A percentile compares a stretch with the other conserved stretches of the same genome.
phyloP scores from a whole-genome alignment of 2,797 vertebrate genomes.

The Craterocephalus amniculus region DNA sequence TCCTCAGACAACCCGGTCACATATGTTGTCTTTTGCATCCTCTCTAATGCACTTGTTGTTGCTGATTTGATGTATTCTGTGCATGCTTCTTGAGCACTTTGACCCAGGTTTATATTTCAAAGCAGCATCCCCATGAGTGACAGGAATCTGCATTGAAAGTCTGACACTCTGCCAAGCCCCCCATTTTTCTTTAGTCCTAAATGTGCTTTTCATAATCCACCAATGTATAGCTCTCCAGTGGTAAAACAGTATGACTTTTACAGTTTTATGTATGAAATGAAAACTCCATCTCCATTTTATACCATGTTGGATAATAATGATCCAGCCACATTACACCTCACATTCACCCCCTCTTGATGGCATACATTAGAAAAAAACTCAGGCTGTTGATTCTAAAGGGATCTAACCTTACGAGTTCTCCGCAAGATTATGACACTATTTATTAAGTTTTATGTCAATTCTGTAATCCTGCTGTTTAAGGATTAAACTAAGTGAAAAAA shows the following conservation, averaged over 20 bases:
- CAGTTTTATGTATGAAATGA: background rate
- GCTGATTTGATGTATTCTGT: too few species aligned
- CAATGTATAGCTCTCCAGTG: background rate
- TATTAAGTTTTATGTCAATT: conserved; percentile 44
- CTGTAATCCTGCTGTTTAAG: conserved; percentile 48
- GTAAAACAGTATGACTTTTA: background rate
- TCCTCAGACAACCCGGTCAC: too few species aligned
- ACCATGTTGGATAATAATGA: conserved; percentile 15
- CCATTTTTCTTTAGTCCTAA: background rate
- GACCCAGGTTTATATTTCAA: background rate
- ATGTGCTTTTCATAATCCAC: background rate
- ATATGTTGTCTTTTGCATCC: too few species aligned
- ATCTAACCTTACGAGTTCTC: conserved; percentile 51
- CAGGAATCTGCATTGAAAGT: background rate
- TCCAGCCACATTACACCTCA: conserved; percentile 28
- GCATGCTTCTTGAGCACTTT: too few species aligned
- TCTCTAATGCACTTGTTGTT: too few species aligned
- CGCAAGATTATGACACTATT: conserved; percentile 41
- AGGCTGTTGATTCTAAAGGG: conserved; percentile 37
- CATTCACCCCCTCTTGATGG: conserved; percentile 32
- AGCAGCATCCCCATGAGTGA: background rate
- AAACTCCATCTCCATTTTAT: conserved; percentile 4
- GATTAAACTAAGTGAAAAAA: conserved; percentile 41
- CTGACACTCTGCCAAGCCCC: background rate
- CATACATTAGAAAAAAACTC: conserved; percentile 14